A percentile compares a stretch with the other conserved stretches of the same genome.
Conservation (phyloP, 2,888 invertebrate species). For the Ochropacha duplaris region DNA sequence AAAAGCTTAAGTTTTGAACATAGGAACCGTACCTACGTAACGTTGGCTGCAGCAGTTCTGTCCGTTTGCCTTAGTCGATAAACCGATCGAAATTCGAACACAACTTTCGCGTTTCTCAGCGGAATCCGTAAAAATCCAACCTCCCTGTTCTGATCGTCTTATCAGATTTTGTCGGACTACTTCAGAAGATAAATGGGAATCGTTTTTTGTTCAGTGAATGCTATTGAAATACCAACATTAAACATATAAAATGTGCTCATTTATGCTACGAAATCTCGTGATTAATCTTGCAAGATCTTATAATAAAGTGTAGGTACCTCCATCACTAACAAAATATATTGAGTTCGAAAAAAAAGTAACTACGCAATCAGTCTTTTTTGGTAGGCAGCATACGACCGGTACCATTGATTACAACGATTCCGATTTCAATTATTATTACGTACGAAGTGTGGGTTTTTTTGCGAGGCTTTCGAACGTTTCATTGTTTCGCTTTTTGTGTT, state of each 20-base stretch:
- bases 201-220: constrained; percentile 54
- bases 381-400: constrained; percentile 5
- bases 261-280: constrained; percentile 18
- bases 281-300: neutral
- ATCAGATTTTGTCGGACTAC: constrained; percentile 61
- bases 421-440: constrained; percentile 52
- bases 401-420: constrained; percentile 44
- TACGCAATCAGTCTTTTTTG: neutral
- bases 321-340: neutral
- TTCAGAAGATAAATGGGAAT: constrained; percentile 66
- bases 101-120: constrained; percentile 35
- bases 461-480: constrained; percentile 33
- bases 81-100: constrained; percentile 31
- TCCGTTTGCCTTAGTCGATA: constrained; percentile 28
- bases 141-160: constrained; percentile 54
- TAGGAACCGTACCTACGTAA: neutral
- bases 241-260: constrained; percentile 29
- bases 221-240: constrained; percentile 53
- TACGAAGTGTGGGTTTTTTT: constrained; percentile 47
- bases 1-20: neutral
- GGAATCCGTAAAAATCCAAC: constrained; percentile 58
- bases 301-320: neutral
- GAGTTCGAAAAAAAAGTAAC: neutral
- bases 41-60: neutral
- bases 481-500: constrained; percentile 52